Conservation (phyloP, 2,113 vertebrate species). For the Malurus cyaneus region DNA sequence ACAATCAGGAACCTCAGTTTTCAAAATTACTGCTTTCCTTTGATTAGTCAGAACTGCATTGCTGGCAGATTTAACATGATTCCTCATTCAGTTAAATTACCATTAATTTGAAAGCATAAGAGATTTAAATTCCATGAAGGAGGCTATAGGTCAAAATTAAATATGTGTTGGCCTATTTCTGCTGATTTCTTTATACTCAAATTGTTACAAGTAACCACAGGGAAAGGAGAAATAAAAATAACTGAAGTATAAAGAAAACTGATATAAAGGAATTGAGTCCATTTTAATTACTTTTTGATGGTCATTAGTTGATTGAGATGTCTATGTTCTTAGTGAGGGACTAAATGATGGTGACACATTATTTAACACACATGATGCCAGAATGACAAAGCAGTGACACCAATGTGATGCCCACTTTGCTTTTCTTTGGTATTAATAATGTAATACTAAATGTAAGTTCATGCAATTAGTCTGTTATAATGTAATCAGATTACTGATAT, state of each 20-base stretch:
- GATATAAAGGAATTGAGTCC: background rate
- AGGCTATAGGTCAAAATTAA: conserved; percentile 56
- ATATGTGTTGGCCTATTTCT: conserved; percentile 53
- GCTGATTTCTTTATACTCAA: conserved; percentile 32
- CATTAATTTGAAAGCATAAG: conserved; percentile 59
- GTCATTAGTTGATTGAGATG: background rate
- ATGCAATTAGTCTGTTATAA: background rate
- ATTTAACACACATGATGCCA: background rate
- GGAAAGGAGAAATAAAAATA: background rate
- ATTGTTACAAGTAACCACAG: background rate
- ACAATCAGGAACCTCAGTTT: background rate
- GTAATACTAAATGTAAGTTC: background rate
- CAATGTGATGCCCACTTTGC: background rate
- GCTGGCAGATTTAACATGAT: background rate
- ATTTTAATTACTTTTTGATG: background rate
- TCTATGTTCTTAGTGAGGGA: background rate
- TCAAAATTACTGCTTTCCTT: conserved; percentile 2
- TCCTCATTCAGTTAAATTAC: conserved; percentile 49
- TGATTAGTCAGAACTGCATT: conserved; percentile 6
- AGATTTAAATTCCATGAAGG: conserved; percentile 39
- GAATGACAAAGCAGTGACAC: background rate
- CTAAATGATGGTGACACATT: background rate
- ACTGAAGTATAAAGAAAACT: background rate
- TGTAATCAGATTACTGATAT: background rate
- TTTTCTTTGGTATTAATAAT: background rate